phyloP scores from a whole-genome alignment of 1,140 invertebrate species.

The Laupala kohalensis region DNA sequence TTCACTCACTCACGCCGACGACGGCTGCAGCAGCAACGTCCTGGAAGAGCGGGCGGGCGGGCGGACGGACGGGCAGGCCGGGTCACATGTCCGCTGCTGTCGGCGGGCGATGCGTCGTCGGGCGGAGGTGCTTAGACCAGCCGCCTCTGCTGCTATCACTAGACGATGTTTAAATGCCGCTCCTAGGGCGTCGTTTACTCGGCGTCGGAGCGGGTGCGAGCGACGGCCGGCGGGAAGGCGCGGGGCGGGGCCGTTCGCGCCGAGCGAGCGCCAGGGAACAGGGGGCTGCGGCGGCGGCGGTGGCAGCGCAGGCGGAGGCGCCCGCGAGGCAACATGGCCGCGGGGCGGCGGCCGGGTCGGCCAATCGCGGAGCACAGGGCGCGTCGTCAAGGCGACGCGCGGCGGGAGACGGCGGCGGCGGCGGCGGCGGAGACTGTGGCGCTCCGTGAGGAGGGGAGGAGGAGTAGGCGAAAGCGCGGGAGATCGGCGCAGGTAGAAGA shows the following conservation, averaged over 20 bases:
- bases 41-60: no score
- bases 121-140: not conserved
- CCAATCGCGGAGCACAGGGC: not conserved
- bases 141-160: not conserved
- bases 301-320: no score
- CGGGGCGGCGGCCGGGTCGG: no score
- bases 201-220: not conserved
- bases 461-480: no score
- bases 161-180: not conserved
- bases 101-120: no score
- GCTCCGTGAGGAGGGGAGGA: not conserved
- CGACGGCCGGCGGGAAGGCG: not conserved
- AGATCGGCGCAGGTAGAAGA: not conserved
- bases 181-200: not conserved
- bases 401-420: no score
- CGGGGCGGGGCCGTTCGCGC: no score
- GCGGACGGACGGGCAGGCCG: no score
- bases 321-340: not conserved
- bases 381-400: not conserved
- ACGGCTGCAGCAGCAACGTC: no score
- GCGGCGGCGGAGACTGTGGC: not conserved
- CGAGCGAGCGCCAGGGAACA: no score
- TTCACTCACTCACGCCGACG: not conserved
- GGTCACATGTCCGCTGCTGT: not conserved
- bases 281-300: no score